Evolutionary conservation across 2,888 invertebrate genomes (phyloP).

Genomic region (Alloplasta piceator): DNA sequence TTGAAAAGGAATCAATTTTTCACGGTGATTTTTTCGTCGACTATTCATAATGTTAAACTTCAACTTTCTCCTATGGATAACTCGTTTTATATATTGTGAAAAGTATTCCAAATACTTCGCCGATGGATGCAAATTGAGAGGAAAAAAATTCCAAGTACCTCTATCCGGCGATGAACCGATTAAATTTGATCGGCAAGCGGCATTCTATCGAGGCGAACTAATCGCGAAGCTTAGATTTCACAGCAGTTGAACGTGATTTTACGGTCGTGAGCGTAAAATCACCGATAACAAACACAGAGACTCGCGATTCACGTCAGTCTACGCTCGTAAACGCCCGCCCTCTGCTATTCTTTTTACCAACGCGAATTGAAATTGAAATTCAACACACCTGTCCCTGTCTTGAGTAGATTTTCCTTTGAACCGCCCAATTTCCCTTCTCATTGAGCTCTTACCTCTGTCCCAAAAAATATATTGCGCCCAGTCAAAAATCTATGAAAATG

Average conservation of each 20-base stretch:
- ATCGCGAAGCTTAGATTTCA: slow-evolving; percentile 75
- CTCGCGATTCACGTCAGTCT: slow-evolving; percentile 3
- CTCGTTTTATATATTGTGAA: background rate
- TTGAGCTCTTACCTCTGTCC: no score
- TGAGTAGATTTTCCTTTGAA: no score
- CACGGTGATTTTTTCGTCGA: background rate
- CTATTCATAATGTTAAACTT: background rate
- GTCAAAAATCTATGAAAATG: no score
- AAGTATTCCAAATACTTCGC: background rate
- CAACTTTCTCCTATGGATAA: no score
- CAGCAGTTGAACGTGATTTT: slow-evolving; percentile 71
- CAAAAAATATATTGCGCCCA: no score
- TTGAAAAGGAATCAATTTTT: no score
- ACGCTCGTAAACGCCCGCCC: background rate
- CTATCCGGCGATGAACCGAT: slow-evolving; percentile 31
- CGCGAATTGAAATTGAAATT: background rate
- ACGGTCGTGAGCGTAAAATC: slow-evolving; percentile 70
- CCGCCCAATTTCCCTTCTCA: no score
- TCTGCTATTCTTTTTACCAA: background rate
- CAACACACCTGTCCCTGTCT: no score
- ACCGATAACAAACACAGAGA: slow-evolving; percentile 44
- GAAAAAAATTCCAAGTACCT: background rate
- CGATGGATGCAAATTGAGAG: background rate
- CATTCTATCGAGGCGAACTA: slow-evolving; percentile 68
- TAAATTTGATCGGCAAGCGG: slow-evolving; percentile 42